Conservation (phyloP, 2,888 invertebrate genomes). For the Ophion obscuratus region DNA sequence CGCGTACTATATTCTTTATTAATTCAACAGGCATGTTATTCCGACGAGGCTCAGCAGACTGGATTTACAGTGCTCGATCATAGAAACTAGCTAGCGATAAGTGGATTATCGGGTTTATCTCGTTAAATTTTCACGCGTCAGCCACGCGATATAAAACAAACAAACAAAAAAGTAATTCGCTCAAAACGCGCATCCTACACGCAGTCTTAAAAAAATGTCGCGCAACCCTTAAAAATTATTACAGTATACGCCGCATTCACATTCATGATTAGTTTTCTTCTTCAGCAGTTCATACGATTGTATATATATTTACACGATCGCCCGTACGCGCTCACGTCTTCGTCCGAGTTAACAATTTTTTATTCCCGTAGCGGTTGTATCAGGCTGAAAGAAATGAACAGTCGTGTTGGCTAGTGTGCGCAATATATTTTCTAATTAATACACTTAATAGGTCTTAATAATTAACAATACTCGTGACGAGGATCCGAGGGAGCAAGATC, state of each 20-base stretch:
- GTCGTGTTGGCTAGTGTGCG: constrained; percentile 51
- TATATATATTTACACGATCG: constrained; percentile 55
- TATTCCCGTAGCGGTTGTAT: constrained; percentile 41
- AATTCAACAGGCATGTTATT: constrained; percentile 47
- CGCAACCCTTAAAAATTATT: constrained; percentile 61
- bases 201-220: constrained; percentile 74
- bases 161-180: too few species aligned
- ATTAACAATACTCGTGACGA: constrained; percentile 70
- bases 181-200: constrained; percentile 53
- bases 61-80: too few species aligned
- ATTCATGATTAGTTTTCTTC: constrained; percentile 66
- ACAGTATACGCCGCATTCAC: constrained; percentile 66
- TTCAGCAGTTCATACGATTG: constrained; percentile 43
- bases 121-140: not conserved
- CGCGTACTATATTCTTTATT: constrained; percentile 30
- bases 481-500: constrained; percentile 39
- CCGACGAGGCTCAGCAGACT: not conserved
- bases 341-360: constrained; percentile 23
- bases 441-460: constrained; percentile 67
- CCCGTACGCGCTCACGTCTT: constrained; percentile 55
- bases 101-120: not conserved
- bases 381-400: constrained; percentile 52
- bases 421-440: constrained; percentile 60
- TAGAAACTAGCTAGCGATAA: too few species aligned
- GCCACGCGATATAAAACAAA: not conserved